Conservation (phyloP, 2,797 vertebrate genomes). For the Hapalemur alaotrensis region DNA sequence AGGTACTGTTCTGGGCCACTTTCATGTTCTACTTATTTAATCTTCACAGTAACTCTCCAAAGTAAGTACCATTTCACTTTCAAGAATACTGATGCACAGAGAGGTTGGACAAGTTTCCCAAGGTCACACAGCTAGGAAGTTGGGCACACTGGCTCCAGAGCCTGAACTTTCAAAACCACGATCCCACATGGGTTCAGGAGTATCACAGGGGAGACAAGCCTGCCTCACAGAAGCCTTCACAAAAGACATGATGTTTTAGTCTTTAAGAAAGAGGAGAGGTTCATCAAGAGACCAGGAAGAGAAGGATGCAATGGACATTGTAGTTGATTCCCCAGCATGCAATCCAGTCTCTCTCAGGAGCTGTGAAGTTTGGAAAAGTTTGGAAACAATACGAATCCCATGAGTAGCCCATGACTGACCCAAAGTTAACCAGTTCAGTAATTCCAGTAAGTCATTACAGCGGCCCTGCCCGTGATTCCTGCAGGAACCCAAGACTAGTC, state of each 20-base stretch:
- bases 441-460: background rate
- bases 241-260: background rate
- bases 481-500: background rate
- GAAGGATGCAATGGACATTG: too few relatives aligned
- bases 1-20: background rate
- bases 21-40: background rate
- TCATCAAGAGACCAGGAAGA: background rate
- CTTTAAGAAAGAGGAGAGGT: background rate
- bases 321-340: background rate
- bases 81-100: background rate
- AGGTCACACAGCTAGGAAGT: background rate
- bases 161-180: background rate
- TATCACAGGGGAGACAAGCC: background rate
- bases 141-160: background rate
- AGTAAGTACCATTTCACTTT: background rate
- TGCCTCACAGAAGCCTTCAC: background rate
- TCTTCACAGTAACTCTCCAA: background rate
- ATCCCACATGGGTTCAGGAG: too few relatives aligned
- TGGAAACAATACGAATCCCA: background rate
- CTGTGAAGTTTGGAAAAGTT: background rate
- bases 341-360: background rate
- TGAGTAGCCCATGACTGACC: background rate
- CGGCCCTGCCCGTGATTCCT: background rate
- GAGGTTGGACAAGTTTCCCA: background rate
- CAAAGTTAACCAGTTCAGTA: background rate